Percentiles rank a stretch among this genome's conserved stretches.
Conservation (phyloP, 2,888 invertebrate genomes). For the Ashinkailepas kermadecensis region DNA sequence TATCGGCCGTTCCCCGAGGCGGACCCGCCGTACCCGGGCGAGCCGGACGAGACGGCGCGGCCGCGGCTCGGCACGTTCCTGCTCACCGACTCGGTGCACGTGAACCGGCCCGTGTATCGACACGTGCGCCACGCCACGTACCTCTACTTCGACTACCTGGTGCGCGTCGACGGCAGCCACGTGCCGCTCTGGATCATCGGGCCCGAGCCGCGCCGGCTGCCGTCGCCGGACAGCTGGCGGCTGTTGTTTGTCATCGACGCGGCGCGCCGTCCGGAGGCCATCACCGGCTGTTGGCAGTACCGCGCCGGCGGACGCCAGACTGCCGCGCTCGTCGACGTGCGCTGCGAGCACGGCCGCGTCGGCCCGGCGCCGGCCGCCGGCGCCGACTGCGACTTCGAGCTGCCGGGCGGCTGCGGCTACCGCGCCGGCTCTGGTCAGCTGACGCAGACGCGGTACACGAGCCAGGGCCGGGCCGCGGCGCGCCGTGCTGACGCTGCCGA, state of each 20-base stretch:
- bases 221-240: neutral
- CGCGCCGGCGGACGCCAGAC: neutral
- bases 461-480: neutral
- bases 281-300: neutral
- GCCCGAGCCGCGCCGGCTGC: neutral
- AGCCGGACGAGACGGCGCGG: neutral
- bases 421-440: neutral
- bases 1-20: neutral
- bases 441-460: neutral
- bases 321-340: neutral
- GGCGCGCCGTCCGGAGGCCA: neutral
- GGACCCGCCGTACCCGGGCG: neutral
- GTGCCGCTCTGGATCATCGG: neutral
- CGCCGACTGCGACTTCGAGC: neutral
- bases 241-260: neutral
- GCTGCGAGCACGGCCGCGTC: neutral
- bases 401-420: neutral
- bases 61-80: neutral
- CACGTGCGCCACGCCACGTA: neutral
- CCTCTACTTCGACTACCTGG: constrained; percentile 6
- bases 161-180: neutral
- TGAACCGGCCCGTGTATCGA: neutral
- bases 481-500: neutral
- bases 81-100: neutral
- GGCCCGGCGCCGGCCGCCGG: neutral